These are phyloP conservation scores for Rhinolophus ferrumequinum DNA, from an alignment of 2,113 vertebrate species.

Conservation along the genomic window DNA sequence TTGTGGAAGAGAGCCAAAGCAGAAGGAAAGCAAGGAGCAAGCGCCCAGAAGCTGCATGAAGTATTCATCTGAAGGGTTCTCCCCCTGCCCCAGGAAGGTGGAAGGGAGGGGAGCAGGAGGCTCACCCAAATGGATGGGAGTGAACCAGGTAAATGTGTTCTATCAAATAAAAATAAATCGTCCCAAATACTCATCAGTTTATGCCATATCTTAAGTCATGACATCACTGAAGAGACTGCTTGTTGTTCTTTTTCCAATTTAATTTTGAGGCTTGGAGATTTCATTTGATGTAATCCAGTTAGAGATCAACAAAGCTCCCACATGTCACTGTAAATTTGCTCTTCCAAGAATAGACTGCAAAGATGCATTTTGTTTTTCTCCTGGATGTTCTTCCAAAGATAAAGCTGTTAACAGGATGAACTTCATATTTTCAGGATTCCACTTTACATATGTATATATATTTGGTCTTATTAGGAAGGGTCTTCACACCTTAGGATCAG, in stretches of 20 bases:
- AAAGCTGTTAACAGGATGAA: not conserved
- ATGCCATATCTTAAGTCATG: not conserved
- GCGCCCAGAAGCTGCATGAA: not conserved
- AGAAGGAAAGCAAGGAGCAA: not conserved
- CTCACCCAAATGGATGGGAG: too few relatives aligned
- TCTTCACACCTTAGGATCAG: not conserved
- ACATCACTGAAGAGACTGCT: not conserved
- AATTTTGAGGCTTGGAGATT: not conserved
- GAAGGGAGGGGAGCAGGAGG: not conserved
- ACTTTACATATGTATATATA: not conserved
- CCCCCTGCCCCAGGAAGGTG: not conserved
- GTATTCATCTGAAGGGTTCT: not conserved
- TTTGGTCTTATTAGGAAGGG: not conserved
- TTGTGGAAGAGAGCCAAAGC: not conserved
- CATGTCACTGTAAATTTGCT: not conserved
- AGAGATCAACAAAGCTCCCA: not conserved
- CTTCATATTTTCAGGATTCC: not conserved
- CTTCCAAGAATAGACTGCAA: not conserved
- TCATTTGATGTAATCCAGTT: not conserved
- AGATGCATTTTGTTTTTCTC: not conserved
- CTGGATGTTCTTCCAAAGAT: not conserved
- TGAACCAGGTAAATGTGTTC: not conserved
- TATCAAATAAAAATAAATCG: not conserved
- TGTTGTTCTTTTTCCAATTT: not conserved
- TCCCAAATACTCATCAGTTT: not conserved